Percentiles rank a stretch among this genome's conserved stretches.
phyloP scores from a whole-genome alignment of 2,797 vertebrate species.

The Dicrostonyx torquatus region DNA sequence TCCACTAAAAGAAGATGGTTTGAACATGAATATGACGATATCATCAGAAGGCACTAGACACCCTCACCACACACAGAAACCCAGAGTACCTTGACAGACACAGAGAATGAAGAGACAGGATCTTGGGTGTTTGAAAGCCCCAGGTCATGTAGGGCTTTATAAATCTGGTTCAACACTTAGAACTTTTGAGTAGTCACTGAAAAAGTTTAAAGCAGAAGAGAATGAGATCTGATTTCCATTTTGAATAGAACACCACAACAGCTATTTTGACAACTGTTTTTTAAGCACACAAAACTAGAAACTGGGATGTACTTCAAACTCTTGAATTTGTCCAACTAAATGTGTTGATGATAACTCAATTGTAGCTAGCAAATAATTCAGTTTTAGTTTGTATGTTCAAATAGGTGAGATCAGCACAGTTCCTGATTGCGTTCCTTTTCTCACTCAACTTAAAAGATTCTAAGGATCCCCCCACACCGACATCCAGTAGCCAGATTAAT shows the following conservation, averaged over 20 bases:
- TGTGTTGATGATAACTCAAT: background rate
- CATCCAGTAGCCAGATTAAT: background rate
- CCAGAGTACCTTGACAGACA: background rate
- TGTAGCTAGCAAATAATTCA: background rate
- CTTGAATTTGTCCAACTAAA: slow-evolving; percentile 3
- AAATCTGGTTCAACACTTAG: background rate
- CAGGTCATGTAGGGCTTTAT: background rate
- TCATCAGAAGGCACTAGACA: background rate
- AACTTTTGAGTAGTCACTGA: background rate
- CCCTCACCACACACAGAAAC: too few species aligned
- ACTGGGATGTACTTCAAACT: background rate
- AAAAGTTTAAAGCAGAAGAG: slow-evolving; percentile 45
- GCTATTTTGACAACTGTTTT: background rate
- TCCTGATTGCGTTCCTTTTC: background rate
- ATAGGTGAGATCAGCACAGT: background rate
- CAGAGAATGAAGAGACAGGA: background rate
- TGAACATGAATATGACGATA: background rate
- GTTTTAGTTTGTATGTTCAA: background rate
- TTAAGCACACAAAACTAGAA: background rate
- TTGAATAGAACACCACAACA: background rate
- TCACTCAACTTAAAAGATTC: background rate
- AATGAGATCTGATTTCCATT: slow-evolving; percentile 34
- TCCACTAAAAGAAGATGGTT: background rate
- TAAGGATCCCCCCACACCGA: background rate
- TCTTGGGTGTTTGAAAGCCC: background rate